These are phyloP conservation scores for Indicator maculatus DNA, from an alignment of 2,113 vertebrate species.

Conservation along the genomic window DNA sequence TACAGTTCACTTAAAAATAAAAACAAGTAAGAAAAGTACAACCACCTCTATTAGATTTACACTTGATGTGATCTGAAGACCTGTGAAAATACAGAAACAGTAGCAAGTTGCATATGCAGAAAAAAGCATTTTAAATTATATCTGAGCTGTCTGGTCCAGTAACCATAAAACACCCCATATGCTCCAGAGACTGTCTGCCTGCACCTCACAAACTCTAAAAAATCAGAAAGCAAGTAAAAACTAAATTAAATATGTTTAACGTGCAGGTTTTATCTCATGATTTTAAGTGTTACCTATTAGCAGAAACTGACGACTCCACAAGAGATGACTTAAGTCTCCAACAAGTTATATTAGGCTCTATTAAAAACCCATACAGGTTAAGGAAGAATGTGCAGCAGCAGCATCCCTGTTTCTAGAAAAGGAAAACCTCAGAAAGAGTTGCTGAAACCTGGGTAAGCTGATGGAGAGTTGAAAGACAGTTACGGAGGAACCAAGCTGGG, in stretches of 20 bases:
- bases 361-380: not conserved
- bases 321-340: not conserved
- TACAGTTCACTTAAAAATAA: not conserved
- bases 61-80: not conserved
- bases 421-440: not conserved
- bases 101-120: constrained; percentile 4
- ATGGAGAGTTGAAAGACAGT: not conserved
- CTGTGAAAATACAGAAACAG: not conserved
- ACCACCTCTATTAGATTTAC: not conserved
- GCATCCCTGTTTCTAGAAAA: not conserved
- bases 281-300: not conserved
- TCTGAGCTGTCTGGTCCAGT: not conserved
- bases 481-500: not conserved
- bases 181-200: not conserved
- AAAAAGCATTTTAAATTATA: constrained; percentile 21
- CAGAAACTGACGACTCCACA: not conserved
- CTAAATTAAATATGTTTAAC: not conserved
- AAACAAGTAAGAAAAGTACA: not conserved
- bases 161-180: not conserved
- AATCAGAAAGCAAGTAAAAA: constrained; percentile 4
- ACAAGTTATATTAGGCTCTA: not conserved
- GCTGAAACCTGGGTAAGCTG: not conserved
- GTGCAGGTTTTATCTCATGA: not conserved
- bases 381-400: not conserved
- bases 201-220: not conserved